Percentiles rank a stretch among this genome's conserved stretches.
Conservation (phyloP, 2,113 vertebrate species). For the Datnioides undecimradiatus region DNA sequence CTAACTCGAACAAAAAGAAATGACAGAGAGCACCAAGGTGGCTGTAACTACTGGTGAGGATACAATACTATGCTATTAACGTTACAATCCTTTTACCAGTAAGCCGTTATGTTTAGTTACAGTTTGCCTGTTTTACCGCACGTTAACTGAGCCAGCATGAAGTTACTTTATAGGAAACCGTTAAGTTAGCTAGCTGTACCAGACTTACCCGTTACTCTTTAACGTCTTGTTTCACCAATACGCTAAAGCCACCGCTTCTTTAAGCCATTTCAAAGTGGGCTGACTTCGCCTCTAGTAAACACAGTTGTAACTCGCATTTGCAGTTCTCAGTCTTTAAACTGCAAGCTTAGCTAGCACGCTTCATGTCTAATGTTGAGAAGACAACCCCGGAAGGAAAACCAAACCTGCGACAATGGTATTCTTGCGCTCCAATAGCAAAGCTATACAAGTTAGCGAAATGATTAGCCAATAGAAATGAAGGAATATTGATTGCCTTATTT, state of each 20-base stretch:
- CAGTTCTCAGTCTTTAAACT: neutral
- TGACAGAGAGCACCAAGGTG: neutral
- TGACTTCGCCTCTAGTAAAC: neutral
- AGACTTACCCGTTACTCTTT: constrained; percentile 33
- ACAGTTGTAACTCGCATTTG: neutral
- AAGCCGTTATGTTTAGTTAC: neutral
- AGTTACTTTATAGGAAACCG: neutral
- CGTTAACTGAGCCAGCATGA: neutral
- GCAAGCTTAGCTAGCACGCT: constrained; percentile 20
- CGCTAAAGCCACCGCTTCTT: neutral
- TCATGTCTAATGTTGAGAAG: neutral
- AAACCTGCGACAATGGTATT: neutral
- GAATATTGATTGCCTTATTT: neutral
- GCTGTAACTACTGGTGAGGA: neutral
- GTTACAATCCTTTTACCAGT: fast-evolving
- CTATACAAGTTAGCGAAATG: fast-evolving
- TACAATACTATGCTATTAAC: fast-evolving
- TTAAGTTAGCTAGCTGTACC: neutral
- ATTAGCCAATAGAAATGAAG: constrained; percentile 32
- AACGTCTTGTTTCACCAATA: neutral
- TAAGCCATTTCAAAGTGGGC: constrained; percentile 28
- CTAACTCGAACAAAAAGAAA: neutral
- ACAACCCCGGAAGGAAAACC: constrained; percentile 54
- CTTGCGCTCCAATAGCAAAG: neutral
- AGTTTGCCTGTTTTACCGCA: neutral